Evolutionary conservation across 2,113 vertebrate species (phyloP), one percentile per base, ranked within the genome.

Genomic region (Scophthalmus maximus): DNA sequence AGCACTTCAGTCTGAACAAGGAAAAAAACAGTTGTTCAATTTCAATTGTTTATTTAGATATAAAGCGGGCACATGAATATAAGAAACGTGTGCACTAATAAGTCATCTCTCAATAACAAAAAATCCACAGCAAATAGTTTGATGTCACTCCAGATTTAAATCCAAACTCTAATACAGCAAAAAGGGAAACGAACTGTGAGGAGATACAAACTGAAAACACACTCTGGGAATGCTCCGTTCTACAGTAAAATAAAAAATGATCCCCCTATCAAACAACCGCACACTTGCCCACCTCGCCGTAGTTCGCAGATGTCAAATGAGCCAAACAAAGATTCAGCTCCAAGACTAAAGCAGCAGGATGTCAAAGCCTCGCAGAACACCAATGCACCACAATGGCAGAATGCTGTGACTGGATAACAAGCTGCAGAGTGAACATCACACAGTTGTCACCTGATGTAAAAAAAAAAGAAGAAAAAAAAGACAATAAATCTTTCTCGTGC

Each of bases 41-140:
- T 86, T 84, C 30, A 73, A 62, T 61, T 66, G 69, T 91, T 93
- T 89, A 91, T 90, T 87, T 80, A 79, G 80, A 85, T 90, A 89
- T 87, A 88, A 85, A 88, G 87, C 86, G 66, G 86, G 83, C 82
- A 91, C 86, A 91, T 73, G 74, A 85, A 73, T 87, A 86, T 76
- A 81, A 76, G 72, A 77, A 81, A 76, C 63, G 34, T 84, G 76
- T 90, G 79, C 81, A 79, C 76, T 85, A 88, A 82, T 70, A 83
- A 30, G 58, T 88, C 68, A 84, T 83, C 83, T 88, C 77, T 86
- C 67, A 83, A 83, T 47, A 69, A 76, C 50, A 89, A 59, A 36
- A 85, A 83, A 68, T 87, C 73, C 87, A 90, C 87, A 80, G 89
- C 87, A 91, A 92, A 76, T 83, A 66, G 68, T 81, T 51, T 76